A percentile compares a stretch with the other conserved stretches of the same genome.
Conservation (phyloP, 1,140 invertebrate genomes). For the Eumeta japonica region DNA sequence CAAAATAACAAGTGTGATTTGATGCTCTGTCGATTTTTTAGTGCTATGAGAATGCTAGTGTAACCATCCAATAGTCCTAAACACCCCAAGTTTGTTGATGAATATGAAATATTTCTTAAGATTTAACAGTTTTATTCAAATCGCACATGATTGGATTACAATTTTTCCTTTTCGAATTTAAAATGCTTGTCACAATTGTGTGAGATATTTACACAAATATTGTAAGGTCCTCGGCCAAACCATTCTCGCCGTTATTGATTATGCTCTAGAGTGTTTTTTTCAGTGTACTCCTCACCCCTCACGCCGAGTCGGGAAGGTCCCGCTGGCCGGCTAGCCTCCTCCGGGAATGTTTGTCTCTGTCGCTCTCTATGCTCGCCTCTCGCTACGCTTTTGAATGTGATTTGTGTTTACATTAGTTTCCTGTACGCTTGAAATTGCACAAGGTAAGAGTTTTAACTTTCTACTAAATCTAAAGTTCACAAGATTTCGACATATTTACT, state of each 20-base stretch:
- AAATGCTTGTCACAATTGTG: too few species aligned
- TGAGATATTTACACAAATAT: too few species aligned
- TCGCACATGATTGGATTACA: too few species aligned
- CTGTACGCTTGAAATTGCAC: too few species aligned
- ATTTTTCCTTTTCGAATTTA: too few species aligned
- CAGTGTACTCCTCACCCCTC: conserved; percentile 54
- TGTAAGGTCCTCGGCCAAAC: too few species aligned
- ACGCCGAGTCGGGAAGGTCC: conserved; percentile 40
- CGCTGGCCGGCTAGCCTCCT: conserved; percentile 52
- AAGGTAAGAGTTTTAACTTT: too few species aligned
- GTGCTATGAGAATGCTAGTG: conserved; percentile 52
- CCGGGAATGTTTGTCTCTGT: conserved; percentile 35
- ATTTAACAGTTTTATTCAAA: neutral
- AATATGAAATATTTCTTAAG: neutral
- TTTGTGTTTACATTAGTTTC: too few species aligned
- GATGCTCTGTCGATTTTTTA: conserved; percentile 45
- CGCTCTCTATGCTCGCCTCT: conserved; percentile 35
- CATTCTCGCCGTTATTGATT: conserved; percentile 44
- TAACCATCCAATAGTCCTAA: neutral
- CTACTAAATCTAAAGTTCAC: too few species aligned
- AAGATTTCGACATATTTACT: too few species aligned
- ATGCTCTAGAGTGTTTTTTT: conserved; percentile 59
- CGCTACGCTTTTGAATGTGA: conserved; percentile 34
- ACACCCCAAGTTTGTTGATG: neutral
- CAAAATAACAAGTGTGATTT: too few species aligned